Evolutionary conservation across 2,113 vertebrate species (phyloP).

Genomic region (Antidorcas marsupialis): DNA sequence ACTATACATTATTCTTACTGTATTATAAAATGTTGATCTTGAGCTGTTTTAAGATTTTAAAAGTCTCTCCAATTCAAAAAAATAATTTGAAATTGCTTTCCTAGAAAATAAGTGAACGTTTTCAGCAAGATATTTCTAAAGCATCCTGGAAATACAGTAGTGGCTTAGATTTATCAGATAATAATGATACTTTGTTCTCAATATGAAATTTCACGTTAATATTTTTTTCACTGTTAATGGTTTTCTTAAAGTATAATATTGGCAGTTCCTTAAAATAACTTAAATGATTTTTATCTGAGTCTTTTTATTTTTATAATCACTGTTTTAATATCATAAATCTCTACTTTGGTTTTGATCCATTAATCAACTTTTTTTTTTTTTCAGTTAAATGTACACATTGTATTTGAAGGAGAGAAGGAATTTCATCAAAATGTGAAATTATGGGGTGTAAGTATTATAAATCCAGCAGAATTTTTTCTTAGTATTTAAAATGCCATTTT

Average conservation of each 20-base stretch:
- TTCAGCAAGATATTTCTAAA: not conserved
- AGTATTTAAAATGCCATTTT: not conserved
- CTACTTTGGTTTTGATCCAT: not conserved
- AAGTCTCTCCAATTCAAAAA: not conserved
- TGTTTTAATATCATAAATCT: not conserved
- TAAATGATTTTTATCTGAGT: not conserved
- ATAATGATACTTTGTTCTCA: not conserved
- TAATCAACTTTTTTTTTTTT: conserved; percentile 29
- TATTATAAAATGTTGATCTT: not conserved
- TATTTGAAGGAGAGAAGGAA: conserved; percentile 96
- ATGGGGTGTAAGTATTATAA: conserved; percentile 93
- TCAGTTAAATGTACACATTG: conserved; percentile 92
- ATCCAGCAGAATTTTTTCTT: not conserved
- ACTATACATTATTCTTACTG: not conserved
- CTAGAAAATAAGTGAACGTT: not conserved
- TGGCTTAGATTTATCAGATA: not conserved
- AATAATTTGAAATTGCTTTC: not conserved
- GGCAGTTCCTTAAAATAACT: not conserved
- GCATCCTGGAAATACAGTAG: not conserved
- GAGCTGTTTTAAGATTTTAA: not conserved
- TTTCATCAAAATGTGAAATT: conserved; percentile 92
- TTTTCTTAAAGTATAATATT: not conserved
- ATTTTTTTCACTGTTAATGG: not conserved
- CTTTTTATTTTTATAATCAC: not conserved
- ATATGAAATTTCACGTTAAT: not conserved